Evolutionary conservation across 2,113 vertebrate genomes (phyloP).

Genomic region (Notothenia coriiceps): DNA sequence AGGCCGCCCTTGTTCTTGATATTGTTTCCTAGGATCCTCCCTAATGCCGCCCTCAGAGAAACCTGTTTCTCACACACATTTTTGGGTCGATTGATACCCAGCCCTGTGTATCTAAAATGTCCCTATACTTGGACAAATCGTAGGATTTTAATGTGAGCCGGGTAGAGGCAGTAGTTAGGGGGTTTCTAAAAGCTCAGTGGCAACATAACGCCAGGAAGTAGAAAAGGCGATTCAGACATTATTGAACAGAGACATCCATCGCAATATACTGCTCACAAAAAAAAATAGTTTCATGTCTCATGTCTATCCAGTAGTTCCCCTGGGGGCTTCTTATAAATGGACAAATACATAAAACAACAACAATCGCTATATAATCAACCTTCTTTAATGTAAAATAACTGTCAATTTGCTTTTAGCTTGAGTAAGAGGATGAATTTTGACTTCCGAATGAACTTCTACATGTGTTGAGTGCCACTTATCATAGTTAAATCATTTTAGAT

Average conservation of each 20-base stretch:
- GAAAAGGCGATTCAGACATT: too few species aligned
- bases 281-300: too few species aligned
- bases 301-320: too few species aligned
- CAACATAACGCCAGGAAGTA: neutral
- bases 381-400: neutral
- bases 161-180: neutral
- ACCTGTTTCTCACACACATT: constrained; percentile 33
- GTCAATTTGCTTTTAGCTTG: constrained; percentile 11
- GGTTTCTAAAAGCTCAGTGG: constrained; percentile 19
- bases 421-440: constrained; percentile 10
- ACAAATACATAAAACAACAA: too few species aligned
- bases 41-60: constrained; percentile 36
- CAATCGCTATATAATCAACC: neutral
- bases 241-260: too few species aligned
- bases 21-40: constrained; percentile 58
- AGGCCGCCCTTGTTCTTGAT: constrained; percentile 63
- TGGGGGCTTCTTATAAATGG: too few species aligned
- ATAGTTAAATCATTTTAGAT: constrained; percentile 54
- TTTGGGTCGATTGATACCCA: constrained; percentile 34
- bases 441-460: constrained; percentile 15
- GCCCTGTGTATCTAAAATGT: constrained; percentile 31
- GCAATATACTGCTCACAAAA: too few species aligned
- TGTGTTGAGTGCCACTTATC: constrained; percentile 51
- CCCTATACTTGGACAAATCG: neutral
- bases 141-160: neutral